phyloP scores from a whole-genome alignment of 2,113 vertebrate genomes.

The Hippolais icterina region DNA sequence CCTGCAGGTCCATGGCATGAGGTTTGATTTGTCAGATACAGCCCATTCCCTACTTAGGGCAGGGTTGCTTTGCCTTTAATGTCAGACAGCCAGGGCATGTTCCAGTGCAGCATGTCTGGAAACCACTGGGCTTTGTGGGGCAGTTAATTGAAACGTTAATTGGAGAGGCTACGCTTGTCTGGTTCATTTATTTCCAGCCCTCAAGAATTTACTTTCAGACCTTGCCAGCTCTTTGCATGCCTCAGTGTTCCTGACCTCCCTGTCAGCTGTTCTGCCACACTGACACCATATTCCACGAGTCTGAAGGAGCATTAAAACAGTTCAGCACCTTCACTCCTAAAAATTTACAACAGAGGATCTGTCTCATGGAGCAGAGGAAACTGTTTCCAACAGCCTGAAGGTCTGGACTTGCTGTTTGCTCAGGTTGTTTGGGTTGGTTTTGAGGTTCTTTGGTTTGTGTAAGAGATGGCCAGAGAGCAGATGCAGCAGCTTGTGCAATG shows the following conservation, averaged over 20 bases:
- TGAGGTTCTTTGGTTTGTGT: neutral
- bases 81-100: neutral
- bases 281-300: accelerated
- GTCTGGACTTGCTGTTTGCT: neutral
- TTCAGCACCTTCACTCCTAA: neutral
- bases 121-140: neutral
- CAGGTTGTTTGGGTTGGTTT: neutral
- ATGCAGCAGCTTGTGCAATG: neutral
- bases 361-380: neutral
- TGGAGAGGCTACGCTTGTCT: neutral
- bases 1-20: neutral
- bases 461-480: neutral
- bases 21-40: neutral
- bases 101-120: neutral
- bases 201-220: conserved; percentile 20
- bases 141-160: conserved; percentile 20
- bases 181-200: neutral
- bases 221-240: conserved; percentile 27
- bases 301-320: neutral
- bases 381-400: neutral
- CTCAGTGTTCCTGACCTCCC: neutral
- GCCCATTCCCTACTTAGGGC: neutral
- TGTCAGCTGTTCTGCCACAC: neutral
- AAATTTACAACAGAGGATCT: neutral
- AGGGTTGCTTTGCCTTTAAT: neutral